These are phyloP conservation scores for Anarrhichthys ocellatus DNA, from an alignment of 2,113 vertebrate species.

Conservation along the genomic window DNA sequence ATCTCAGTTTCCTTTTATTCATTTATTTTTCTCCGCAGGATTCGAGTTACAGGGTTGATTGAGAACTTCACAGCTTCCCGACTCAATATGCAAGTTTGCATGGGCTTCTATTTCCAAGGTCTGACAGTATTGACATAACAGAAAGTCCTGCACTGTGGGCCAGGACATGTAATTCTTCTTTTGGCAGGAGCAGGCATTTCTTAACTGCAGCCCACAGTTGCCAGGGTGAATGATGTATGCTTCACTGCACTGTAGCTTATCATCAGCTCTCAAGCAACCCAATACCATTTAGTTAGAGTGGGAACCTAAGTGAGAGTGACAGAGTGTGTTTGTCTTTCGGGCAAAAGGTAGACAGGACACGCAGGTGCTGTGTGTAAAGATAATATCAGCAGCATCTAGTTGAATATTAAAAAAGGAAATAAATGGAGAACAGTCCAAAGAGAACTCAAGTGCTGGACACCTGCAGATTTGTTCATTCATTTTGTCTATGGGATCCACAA, in stretches of 20 bases:
- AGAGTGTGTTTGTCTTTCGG: slow-evolving; percentile 37
- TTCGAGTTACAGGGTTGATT: not conserved
- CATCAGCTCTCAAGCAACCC: slow-evolving; percentile 40
- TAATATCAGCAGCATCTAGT: slow-evolving; percentile 14
- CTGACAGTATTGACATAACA: slow-evolving; percentile 47
- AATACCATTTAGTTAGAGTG: slow-evolving; percentile 56
- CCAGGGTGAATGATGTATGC: slow-evolving; percentile 57
- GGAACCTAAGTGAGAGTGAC: slow-evolving; percentile 38
- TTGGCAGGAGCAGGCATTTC: slow-evolving; percentile 62
- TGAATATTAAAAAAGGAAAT: slow-evolving; percentile 35
- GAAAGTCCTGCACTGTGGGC: slow-evolving; percentile 32
- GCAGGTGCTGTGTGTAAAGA: slow-evolving; percentile 10
- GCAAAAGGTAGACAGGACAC: slow-evolving; percentile 4
- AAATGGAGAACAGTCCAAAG: slow-evolving; percentile 34
- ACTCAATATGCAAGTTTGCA: slow-evolving; percentile 22
- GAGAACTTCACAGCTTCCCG: slow-evolving; percentile 14
- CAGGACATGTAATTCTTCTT: slow-evolving; percentile 45
- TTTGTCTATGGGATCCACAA: slow-evolving; percentile 25
- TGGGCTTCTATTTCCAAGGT: slow-evolving; percentile 24
- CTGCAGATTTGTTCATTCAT: slow-evolving; percentile 17
- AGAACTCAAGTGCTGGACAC: slow-evolving; percentile 10
- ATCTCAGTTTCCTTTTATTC: not conserved
- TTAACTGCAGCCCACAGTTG: slow-evolving; percentile 50
- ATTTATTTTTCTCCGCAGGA: not conserved
- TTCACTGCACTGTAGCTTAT: slow-evolving; percentile 45